Percentiles rank a stretch among this genome's conserved stretches.
Conservation (phyloP, 2,888 invertebrate genomes). For the Cecidostiba fungosa region DNA sequence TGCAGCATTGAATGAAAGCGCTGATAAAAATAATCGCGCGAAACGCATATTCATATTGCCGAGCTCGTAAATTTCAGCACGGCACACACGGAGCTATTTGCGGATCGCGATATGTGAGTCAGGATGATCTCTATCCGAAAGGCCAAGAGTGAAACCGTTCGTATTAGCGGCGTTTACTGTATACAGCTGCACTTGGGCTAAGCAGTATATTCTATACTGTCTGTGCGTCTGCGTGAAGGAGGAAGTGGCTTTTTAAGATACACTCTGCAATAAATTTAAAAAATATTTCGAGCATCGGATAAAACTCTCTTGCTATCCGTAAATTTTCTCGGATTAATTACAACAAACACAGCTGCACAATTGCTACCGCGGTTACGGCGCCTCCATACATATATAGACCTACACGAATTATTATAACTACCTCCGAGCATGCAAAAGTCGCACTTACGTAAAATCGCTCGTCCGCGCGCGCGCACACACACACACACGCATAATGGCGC, state of each 20-base stretch:
- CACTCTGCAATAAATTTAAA: no score
- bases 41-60: not conserved
- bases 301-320: not conserved
- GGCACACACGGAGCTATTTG: not conserved
- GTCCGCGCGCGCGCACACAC: not conserved
- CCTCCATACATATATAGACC: no score
- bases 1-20: not conserved
- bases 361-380: conserved; percentile 28
- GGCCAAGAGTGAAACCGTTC: no score
- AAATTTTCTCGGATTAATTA: conserved; percentile 42
- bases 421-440: conserved; percentile 27
- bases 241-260: no score
- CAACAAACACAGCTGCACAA: not conserved
- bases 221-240: no score
- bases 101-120: no score
- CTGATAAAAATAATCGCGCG: not conserved
- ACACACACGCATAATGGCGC: not conserved
- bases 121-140: no score
- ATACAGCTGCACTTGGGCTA: no score
- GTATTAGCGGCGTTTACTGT: no score
- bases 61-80: not conserved
- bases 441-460: conserved; percentile 36
- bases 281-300: not conserved
- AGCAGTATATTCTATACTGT: no score
- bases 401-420: not conserved